Evolutionary conservation across 2,797 vertebrate genomes (phyloP).

Genomic region (Masticophis lateralis): DNA sequence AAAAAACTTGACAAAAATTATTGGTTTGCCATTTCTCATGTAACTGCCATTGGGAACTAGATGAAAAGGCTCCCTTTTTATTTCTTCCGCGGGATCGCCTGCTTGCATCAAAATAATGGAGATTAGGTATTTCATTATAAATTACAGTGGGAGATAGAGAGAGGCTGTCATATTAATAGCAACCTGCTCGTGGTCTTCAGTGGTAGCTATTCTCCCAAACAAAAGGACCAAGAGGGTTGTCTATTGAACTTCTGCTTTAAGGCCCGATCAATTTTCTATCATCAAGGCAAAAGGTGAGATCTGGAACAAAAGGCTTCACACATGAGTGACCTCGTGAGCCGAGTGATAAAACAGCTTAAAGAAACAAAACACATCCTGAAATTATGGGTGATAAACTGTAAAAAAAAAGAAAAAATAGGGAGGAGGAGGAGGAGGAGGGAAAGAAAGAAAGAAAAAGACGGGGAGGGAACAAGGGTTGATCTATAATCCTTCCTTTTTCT

Average conservation of each 20-base stretch:
- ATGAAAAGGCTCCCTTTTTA: slow-evolving; percentile 83
- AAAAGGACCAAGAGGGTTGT: slow-evolving; percentile 81
- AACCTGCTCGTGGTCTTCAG: slow-evolving; percentile 84
- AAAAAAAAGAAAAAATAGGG: slow-evolving; percentile 64
- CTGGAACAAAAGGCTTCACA: slow-evolving; percentile 84
- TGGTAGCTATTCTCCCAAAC: slow-evolving; percentile 87
- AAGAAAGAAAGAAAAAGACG: background rate
- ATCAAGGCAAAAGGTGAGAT: slow-evolving; percentile 85
- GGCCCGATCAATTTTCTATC: slow-evolving; percentile 92
- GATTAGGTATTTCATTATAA: slow-evolving; percentile 94
- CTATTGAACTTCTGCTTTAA: slow-evolving; percentile 87
- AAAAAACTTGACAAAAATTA: slow-evolving; percentile 99
- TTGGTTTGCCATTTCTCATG: slow-evolving; percentile 98
- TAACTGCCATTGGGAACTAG: slow-evolving; percentile 90
- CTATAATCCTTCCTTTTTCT: slow-evolving; percentile 86
- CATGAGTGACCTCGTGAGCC: slow-evolving; percentile 82
- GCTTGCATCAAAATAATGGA: slow-evolving; percentile 96
- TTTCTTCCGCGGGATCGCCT: slow-evolving; percentile 79
- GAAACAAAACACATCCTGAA: slow-evolving; percentile 83
- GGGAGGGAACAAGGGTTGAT: slow-evolving; percentile 60
- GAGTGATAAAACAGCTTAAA: slow-evolving; percentile 83
- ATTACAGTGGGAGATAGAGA: slow-evolving; percentile 90
- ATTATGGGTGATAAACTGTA: slow-evolving; percentile 81
- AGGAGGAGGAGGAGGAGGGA: background rate
- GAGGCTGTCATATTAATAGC: slow-evolving; percentile 93